Percentiles rank a stretch among this genome's conserved stretches.
phyloP scores from a whole-genome alignment of 2,797 vertebrate genomes.

The Pseudopleuronectes americanus region DNA sequence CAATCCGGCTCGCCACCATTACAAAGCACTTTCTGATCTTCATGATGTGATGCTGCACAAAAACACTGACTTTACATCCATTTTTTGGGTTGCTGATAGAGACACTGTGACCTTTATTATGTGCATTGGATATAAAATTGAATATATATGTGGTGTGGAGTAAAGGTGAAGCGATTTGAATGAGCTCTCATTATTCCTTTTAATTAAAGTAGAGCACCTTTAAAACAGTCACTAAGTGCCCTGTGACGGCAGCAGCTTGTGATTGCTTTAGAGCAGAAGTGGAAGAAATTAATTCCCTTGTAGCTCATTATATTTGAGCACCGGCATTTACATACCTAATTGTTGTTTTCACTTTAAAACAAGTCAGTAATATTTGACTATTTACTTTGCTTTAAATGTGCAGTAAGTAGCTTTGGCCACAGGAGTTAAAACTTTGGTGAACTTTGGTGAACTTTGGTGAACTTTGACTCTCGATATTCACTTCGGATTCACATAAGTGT shows the following conservation, averaged over 20 bases:
- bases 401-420: too few species aligned
- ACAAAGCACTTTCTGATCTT: slow-evolving; percentile 22
- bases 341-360: slow-evolving; percentile 42
- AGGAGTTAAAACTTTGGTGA: too few species aligned
- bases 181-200: slow-evolving; percentile 26
- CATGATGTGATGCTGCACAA: background rate
- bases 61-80: background rate
- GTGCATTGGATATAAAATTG: slow-evolving; percentile 14
- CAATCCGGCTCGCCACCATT: background rate
- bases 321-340: slow-evolving; percentile 46
- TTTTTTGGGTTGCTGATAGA: background rate
- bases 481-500: background rate
- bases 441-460: too few species aligned
- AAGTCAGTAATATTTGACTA: slow-evolving; percentile 25
- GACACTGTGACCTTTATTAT: slow-evolving; percentile 10
- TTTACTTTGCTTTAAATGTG: slow-evolving; percentile 19
- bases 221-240: slow-evolving; percentile 56
- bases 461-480: too few species aligned
- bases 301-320: slow-evolving; percentile 47
- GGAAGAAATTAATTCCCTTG: slow-evolving; percentile 36
- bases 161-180: slow-evolving; percentile 42
- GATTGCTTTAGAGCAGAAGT: slow-evolving; percentile 24
- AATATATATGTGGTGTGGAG: background rate
- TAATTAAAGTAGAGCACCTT: slow-evolving; percentile 44
- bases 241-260: slow-evolving; percentile 10